Conservation (phyloP, 2,888 invertebrate genomes). For the Acleris sparsana region DNA sequence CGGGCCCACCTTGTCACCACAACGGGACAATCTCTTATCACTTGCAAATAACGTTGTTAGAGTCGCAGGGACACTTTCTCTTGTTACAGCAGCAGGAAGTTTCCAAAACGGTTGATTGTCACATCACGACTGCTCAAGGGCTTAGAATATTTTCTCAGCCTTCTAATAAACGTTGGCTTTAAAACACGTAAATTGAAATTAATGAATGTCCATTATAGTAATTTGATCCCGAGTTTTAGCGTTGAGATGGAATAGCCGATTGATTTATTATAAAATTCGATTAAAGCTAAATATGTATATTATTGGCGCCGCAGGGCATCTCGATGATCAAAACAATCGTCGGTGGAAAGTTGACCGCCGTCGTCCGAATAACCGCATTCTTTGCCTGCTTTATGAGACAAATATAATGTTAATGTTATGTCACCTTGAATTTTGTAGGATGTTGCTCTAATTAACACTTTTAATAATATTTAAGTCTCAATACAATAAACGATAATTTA, state of each 20-base stretch:
- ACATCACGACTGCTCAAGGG: constrained; percentile 12
- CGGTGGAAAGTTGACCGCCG: constrained; percentile 55
- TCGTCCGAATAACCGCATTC: constrained; percentile 67
- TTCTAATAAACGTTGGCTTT: neutral
- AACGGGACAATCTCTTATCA: constrained; percentile 31
- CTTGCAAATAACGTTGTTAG: constrained; percentile 51
- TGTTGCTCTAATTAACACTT: too few relatives aligned
- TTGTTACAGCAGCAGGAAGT: constrained; percentile 34
- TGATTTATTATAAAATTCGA: constrained; percentile 44
- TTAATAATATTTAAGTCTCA: too few relatives aligned
- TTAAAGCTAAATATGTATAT: constrained; percentile 53
- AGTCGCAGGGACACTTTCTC: constrained; percentile 55
- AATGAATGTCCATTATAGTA: constrained; percentile 26
- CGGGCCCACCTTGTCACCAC: constrained; percentile 57
- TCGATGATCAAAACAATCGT: constrained; percentile 62
- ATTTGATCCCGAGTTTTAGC: constrained; percentile 17
- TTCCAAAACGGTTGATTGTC: constrained; percentile 11
- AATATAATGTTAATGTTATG: constrained; percentile 52
- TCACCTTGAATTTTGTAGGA: constrained; percentile 37
- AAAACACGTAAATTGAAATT: constrained; percentile 19
- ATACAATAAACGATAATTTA: too few relatives aligned
- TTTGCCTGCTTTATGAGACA: constrained; percentile 48
- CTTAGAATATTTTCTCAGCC: neutral
- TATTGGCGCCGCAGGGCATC: constrained; percentile 54
- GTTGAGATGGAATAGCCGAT: constrained; percentile 12